Conservation (phyloP, 92 coral and sea anemone genomes). For the Phenganax subtilis region DNA sequence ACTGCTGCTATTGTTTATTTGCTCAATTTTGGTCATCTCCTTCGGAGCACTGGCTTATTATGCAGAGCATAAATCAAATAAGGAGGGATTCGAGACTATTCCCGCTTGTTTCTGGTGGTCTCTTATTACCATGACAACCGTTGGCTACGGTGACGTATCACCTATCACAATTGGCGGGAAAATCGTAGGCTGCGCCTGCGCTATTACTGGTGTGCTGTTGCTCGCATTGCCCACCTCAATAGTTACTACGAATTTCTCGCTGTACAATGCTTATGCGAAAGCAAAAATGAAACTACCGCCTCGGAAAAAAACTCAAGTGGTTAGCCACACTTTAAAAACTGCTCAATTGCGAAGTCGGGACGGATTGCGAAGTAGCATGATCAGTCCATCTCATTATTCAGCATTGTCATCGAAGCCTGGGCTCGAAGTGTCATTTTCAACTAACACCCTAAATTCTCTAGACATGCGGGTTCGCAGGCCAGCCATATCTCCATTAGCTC, state of each 20-base stretch:
- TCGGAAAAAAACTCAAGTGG: slow-evolving; percentile 71
- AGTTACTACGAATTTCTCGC: slow-evolving; percentile 69
- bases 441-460: not conserved
- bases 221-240: slow-evolving; percentile 71
- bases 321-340: slow-evolving; percentile 84
- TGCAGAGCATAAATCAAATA: slow-evolving; percentile 65
- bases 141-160: slow-evolving; percentile 81
- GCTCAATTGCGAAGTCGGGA: slow-evolving; percentile 55
- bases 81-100: slow-evolving; percentile 68
- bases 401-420: not conserved
- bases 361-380: slow-evolving; percentile 22
- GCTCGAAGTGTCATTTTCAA: not conserved
- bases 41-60: slow-evolving; percentile 86
- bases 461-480: slow-evolving; percentile 22
- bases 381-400: slow-evolving; percentile 11
- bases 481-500: slow-evolving; percentile 20
- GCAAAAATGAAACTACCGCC: slow-evolving; percentile 75
- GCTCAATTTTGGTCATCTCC: slow-evolving; percentile 81
- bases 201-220: slow-evolving; percentile 69
- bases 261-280: slow-evolving; percentile 71
- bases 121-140: slow-evolving; percentile 98
- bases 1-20: slow-evolving; percentile 70
- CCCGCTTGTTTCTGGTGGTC: slow-evolving; percentile 99
- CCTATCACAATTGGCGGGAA: slow-evolving; percentile 71
- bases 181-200: slow-evolving; percentile 66